Conservation (phyloP, 1,140 invertebrate genomes). For the Dinoponera quadriceps region DNA sequence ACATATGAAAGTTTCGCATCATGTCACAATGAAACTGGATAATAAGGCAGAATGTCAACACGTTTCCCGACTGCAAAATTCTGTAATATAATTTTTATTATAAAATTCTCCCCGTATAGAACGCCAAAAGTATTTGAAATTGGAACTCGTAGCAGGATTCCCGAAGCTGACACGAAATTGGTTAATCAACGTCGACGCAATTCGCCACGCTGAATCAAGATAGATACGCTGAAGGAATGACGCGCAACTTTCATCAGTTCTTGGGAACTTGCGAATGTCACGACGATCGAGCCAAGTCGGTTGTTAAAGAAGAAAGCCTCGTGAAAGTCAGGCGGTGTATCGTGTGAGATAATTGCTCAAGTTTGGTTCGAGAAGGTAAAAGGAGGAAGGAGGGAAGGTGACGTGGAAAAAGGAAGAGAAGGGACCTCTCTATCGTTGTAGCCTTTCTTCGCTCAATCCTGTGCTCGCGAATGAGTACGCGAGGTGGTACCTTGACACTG, state of each 20-base stretch:
- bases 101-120: too few species aligned
- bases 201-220: not conserved
- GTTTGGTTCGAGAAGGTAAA: constrained; percentile 32
- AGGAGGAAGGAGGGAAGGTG: constrained; percentile 53
- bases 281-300: constrained; percentile 56
- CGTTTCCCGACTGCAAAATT: too few species aligned
- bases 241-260: constrained; percentile 60
- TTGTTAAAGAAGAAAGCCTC: constrained; percentile 77
- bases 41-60: too few species aligned
- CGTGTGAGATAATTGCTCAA: constrained; percentile 44
- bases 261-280: constrained; percentile 49
- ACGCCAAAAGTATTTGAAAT: not conserved
- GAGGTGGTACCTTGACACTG: constrained; percentile 80
- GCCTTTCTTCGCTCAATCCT: not conserved
- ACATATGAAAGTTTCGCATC: too few species aligned
- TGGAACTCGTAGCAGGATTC: not conserved
- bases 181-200: not conserved
- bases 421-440: not conserved
- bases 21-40: too few species aligned
- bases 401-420: constrained; percentile 7
- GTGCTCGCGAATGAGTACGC: constrained; percentile 42
- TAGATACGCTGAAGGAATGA: constrained; percentile 46
- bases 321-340: constrained; percentile 75
- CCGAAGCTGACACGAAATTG: not conserved
- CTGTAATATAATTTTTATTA: too few species aligned